phyloP scores from a whole-genome alignment of 2,888 invertebrate genomes.

The Acheta domesticus region DNA sequence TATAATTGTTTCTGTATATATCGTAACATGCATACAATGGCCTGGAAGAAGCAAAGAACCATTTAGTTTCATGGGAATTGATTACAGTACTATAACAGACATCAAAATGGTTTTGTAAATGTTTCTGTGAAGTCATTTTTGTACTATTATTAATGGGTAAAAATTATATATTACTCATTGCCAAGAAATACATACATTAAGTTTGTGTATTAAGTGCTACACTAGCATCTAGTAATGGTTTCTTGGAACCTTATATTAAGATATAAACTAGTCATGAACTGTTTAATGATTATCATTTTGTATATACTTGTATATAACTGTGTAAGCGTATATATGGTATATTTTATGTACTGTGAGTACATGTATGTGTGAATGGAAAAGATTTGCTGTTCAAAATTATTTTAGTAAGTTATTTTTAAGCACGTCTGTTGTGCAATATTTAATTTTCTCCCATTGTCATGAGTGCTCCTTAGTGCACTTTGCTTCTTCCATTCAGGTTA shows the following conservation, averaged over 20 bases:
- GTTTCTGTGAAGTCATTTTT: too few relatives aligned
- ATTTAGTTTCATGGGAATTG: neutral
- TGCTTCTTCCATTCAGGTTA: constrained; percentile 31
- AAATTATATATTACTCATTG: too few relatives aligned
- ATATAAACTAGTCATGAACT: constrained; percentile 28
- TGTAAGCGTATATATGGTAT: constrained; percentile 23
- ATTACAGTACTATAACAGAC: neutral
- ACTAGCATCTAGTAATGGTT: too few relatives aligned
- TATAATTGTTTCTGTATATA: constrained; percentile 22
- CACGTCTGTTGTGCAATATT: constrained; percentile 22
- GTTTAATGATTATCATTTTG: constrained; percentile 24
- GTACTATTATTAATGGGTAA: too few relatives aligned
- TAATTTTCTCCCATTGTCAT: constrained; percentile 22
- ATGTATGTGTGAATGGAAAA: constrained; percentile 7
- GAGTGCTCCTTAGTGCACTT: constrained; percentile 22
- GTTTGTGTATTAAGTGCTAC: too few relatives aligned
- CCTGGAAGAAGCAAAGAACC: constrained; percentile 33
- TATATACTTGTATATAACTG: constrained; percentile 25
- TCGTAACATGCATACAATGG: neutral
- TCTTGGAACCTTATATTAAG: neutral
- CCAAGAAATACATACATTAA: too few relatives aligned
- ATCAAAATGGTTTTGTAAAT: too few relatives aligned
- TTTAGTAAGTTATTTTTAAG: constrained; percentile 11
- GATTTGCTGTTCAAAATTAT: neutral
- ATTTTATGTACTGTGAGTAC: neutral